phyloP scores from a whole-genome alignment of 92 coral and sea anemone genomes.

The Phenganax marumi region DNA sequence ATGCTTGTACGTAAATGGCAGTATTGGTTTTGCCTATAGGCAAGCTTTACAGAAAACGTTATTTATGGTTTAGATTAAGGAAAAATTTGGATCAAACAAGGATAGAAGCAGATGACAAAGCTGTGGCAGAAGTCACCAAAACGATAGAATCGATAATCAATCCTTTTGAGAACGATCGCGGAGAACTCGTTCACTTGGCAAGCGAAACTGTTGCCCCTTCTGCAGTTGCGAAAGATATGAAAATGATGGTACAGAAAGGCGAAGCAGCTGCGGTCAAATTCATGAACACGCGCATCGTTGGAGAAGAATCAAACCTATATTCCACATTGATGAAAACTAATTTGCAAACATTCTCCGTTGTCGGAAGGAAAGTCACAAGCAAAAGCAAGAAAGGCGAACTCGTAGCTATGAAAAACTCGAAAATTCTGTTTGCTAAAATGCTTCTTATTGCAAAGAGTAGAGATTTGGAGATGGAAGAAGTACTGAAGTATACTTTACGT shows the following conservation, averaged over 20 bases:
- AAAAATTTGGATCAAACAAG: too few species aligned
- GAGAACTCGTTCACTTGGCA: too few species aligned
- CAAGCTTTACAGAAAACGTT: too few species aligned
- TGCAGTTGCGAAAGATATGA: neutral
- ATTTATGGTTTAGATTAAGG: too few species aligned
- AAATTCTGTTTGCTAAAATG: slow-evolving; percentile 57
- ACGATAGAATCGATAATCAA: too few species aligned
- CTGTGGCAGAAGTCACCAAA: too few species aligned
- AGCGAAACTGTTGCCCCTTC: too few species aligned
- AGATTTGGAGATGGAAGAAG: slow-evolving; percentile 51
- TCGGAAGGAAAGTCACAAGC: neutral
- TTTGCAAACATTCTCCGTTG: neutral
- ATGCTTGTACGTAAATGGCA: too few species aligned
- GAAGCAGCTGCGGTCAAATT: neutral
- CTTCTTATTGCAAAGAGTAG: slow-evolving; percentile 61
- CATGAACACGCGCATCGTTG: neutral
- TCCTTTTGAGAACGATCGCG: too few species aligned
- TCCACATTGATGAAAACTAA: neutral
- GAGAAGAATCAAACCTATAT: neutral
- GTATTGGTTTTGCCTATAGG: too few species aligned
- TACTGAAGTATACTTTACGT: slow-evolving; percentile 52
- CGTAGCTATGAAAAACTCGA: neutral
- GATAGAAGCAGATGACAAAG: too few species aligned
- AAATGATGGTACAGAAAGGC: neutral
- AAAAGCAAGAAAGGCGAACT: neutral